These are phyloP conservation scores for Latrodectus elegans DNA, from an alignment of 2,888 invertebrate species.

Conservation along the genomic window DNA sequence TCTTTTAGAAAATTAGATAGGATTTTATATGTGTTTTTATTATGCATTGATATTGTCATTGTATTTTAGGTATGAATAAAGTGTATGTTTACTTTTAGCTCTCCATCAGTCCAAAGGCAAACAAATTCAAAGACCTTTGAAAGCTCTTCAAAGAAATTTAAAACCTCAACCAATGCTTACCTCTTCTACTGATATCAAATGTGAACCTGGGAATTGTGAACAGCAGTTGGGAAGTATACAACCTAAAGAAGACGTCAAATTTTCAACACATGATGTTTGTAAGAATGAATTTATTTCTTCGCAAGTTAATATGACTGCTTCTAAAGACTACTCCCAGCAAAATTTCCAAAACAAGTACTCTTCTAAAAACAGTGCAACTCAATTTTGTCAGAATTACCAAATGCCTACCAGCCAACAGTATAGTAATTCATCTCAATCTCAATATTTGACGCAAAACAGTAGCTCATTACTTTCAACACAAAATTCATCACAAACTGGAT, in stretches of 20 bases:
- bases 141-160: slow-evolving; percentile 35
- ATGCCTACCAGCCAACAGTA: slow-evolving; percentile 25
- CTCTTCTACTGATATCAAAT: slow-evolving; percentile 38
- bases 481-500: slow-evolving; percentile 6
- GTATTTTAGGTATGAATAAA: no score
- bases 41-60: no score
- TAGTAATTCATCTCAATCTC: slow-evolving; percentile 12
- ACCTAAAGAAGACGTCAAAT: slow-evolving; percentile 34
- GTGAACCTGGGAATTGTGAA: slow-evolving; percentile 25
- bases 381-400: slow-evolving; percentile 46
- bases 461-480: slow-evolving; percentile 14
- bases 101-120: slow-evolving; percentile 39
- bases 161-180: slow-evolving; percentile 31
- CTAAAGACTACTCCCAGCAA: slow-evolving; percentile 44
- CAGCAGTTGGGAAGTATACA: slow-evolving; percentile 24
- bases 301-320: slow-evolving; percentile 10
- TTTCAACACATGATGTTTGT: slow-evolving; percentile 25
- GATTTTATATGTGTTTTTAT: no score
- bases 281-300: slow-evolving; percentile 47
- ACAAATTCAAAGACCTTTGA: slow-evolving; percentile 34
- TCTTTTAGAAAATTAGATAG: no score
- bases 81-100: neutral
- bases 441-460: neutral
- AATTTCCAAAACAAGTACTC: slow-evolving; percentile 45
- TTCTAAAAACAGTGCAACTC: slow-evolving; percentile 21